These are phyloP conservation scores for Peromyscus aztecus DNA, from an alignment of 2,797 vertebrate genomes.

Conservation along the genomic window DNA sequence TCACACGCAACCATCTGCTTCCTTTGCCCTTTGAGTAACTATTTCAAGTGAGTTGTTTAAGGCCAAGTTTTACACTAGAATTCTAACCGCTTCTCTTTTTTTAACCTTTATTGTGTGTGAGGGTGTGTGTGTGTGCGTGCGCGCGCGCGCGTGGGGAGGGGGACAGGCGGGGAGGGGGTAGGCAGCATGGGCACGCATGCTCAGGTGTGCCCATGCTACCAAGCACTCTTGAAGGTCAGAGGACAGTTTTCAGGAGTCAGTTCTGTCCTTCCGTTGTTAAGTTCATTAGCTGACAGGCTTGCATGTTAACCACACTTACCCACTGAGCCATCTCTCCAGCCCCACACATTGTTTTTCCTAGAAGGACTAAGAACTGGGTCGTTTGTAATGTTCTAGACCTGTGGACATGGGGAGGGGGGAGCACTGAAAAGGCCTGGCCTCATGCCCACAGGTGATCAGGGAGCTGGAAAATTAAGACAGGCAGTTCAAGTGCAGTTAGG, in stretches of 20 bases:
- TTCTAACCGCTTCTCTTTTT: slow-evolving; percentile 8
- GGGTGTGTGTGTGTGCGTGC: background rate
- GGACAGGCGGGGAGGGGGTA: too few species aligned
- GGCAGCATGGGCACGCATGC: background rate
- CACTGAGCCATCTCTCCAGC: background rate
- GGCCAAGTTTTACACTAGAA: background rate
- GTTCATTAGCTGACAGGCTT: background rate
- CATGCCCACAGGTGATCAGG: background rate
- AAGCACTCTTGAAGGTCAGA: background rate
- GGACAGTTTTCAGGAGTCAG: background rate
- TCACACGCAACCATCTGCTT: slow-evolving; percentile 58
- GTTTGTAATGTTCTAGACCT: background rate
- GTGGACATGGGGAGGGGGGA: too few species aligned
- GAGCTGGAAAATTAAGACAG: background rate
- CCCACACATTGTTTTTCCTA: background rate
- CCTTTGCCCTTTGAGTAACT: slow-evolving; percentile 56
- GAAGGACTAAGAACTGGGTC: background rate
- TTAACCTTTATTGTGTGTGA: background rate
- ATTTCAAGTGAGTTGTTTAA: slow-evolving; percentile 57
- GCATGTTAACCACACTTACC: background rate
- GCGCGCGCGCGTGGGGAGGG: background rate
- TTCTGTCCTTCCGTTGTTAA: background rate
- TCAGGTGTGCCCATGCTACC: background rate
- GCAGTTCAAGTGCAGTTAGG: background rate
- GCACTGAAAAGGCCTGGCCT: background rate